Evolutionary conservation across 1,140 invertebrate genomes (phyloP).

Genomic region (Aricia agestis): DNA sequence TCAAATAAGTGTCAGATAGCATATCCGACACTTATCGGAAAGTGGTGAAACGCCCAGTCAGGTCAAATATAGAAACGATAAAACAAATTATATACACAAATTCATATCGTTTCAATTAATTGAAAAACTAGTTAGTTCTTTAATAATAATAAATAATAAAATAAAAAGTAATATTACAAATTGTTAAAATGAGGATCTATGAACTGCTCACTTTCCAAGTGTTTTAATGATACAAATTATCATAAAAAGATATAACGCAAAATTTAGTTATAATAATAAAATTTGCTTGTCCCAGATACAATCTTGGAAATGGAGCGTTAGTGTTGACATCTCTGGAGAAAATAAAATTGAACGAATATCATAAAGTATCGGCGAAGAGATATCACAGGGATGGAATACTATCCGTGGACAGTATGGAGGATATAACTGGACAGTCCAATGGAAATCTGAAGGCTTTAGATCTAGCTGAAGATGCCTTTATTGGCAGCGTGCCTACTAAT

Average conservation of each 20-base stretch:
- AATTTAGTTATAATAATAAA: neutral
- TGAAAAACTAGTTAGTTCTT: too few species aligned
- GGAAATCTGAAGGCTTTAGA: slow-evolving; percentile 90
- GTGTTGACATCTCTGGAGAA: slow-evolving; percentile 85
- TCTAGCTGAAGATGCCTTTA: slow-evolving; percentile 86
- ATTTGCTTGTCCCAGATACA: slow-evolving; percentile 78
- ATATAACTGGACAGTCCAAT: slow-evolving; percentile 86
- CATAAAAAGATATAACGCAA: neutral
- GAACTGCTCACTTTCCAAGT: too few species aligned
- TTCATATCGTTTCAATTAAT: too few species aligned
- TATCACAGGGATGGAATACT: slow-evolving; percentile 91
- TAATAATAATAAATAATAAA: too few species aligned
- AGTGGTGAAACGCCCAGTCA: too few species aligned
- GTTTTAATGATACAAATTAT: too few species aligned
- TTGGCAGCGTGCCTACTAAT: slow-evolving; percentile 89
- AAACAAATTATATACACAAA: too few species aligned
- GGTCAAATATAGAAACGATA: too few species aligned
- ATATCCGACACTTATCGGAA: too few species aligned
- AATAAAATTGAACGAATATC: slow-evolving; percentile 85
- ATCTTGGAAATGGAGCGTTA: slow-evolving; percentile 90
- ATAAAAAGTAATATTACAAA: too few species aligned
- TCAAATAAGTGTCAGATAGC: too few species aligned
- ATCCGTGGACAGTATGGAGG: slow-evolving; percentile 87
- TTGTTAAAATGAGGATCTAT: too few species aligned
- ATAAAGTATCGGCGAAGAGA: slow-evolving; percentile 88